A percentile compares a stretch with the other conserved stretches of the same genome.
Conservation (phyloP, 2,888 invertebrate species). For the Cyclophora punctaria region DNA sequence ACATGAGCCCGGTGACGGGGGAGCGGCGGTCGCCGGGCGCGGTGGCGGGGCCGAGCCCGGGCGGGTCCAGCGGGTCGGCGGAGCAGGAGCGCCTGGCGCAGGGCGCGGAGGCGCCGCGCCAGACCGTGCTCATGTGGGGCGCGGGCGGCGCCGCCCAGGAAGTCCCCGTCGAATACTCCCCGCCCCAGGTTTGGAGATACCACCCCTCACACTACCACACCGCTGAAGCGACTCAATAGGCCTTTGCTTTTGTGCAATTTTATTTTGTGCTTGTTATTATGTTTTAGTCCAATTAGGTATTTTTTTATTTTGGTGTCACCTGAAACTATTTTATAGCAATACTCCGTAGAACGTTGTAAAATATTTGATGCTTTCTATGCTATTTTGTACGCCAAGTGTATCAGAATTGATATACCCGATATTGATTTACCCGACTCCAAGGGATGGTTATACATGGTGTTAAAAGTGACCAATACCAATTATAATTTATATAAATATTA, state of each 20-base stretch:
- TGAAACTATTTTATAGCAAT: too few relatives aligned
- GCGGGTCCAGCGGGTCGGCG: slow-evolving; percentile 58
- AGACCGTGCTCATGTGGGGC: slow-evolving; percentile 97
- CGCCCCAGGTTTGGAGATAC: slow-evolving; percentile 72
- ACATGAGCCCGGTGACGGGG: slow-evolving; percentile 77
- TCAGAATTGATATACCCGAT: not conserved
- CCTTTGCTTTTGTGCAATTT: slow-evolving; percentile 41
- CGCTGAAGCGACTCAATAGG: slow-evolving; percentile 67
- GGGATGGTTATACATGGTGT: too few relatives aligned
- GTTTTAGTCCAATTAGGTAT: not conserved
- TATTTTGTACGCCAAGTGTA: not conserved
- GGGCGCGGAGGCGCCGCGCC: slow-evolving; percentile 80
- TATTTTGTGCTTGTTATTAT: slow-evolving; percentile 12
- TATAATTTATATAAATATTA: too few relatives aligned
- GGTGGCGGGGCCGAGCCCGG: slow-evolving; percentile 66
- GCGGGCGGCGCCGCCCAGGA: slow-evolving; percentile 67
- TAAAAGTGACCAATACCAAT: too few relatives aligned
- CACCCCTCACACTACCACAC: slow-evolving; percentile 69
- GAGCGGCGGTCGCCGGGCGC: slow-evolving; percentile 79
- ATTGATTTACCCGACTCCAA: too few relatives aligned
- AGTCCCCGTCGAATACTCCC: slow-evolving; percentile 63
- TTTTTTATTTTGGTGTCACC: too few relatives aligned
- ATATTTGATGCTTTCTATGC: too few relatives aligned
- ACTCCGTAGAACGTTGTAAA: too few relatives aligned
- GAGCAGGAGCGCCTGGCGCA: slow-evolving; percentile 61